phyloP scores from a whole-genome alignment of 2,888 invertebrate species.

The Himalopsyche kuldschensis region DNA sequence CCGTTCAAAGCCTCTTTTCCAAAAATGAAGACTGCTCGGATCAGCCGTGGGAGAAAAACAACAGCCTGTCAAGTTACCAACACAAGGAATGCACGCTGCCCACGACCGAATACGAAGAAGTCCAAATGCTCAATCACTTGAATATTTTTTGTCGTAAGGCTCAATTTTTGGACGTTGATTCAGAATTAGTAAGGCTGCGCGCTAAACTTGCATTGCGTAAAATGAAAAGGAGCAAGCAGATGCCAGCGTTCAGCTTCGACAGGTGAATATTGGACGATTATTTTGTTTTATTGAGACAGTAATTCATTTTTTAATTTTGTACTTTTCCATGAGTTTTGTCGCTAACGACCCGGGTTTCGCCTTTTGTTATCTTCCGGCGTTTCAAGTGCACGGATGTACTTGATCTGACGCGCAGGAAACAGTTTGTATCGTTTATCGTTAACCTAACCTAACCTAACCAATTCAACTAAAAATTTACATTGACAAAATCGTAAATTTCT shows the following conservation, averaged over 20 bases:
- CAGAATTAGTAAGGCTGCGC: slow-evolving; percentile 46
- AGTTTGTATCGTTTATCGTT: no score
- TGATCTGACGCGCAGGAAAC: no score
- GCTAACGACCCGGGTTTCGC: no score
- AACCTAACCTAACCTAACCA: no score
- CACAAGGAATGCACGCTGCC: slow-evolving; percentile 45
- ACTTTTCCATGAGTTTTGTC: no score
- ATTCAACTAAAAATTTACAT: no score
- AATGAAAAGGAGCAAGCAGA: slow-evolving; percentile 52
- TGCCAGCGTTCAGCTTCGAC: slow-evolving; percentile 54
- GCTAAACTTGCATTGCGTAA: slow-evolving; percentile 52
- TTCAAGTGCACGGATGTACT: no score
- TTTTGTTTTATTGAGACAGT: not conserved
- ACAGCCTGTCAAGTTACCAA: not conserved
- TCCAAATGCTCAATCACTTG: slow-evolving; percentile 53
- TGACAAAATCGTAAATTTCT: no score
- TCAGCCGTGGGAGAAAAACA: slow-evolving; percentile 49
- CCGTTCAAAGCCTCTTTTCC: slow-evolving; percentile 23
- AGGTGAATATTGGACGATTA: slow-evolving; percentile 46
- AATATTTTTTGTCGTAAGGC: slow-evolving; percentile 50
- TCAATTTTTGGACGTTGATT: slow-evolving; percentile 47
- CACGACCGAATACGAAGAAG: slow-evolving; percentile 53
- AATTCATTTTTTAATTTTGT: no score
- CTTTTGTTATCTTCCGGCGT: no score
- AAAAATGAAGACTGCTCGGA: slow-evolving; percentile 20